phyloP scores from a whole-genome alignment of 2,888 invertebrate genomes.

The Agrotis exclamationis region DNA sequence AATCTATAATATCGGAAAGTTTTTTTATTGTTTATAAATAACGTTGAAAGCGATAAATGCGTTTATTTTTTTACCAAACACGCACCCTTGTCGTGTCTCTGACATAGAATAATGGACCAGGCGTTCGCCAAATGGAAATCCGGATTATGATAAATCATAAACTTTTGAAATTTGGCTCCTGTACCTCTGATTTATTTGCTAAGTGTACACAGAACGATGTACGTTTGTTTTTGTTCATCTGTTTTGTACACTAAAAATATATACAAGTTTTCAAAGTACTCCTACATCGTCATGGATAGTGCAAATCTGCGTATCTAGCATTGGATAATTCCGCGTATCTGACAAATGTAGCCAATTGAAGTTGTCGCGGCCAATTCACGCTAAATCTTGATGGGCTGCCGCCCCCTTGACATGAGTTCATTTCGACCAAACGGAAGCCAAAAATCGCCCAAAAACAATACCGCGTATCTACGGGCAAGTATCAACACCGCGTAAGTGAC shows the following conservation, averaged over 20 bases:
- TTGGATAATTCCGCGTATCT: too few relatives aligned
- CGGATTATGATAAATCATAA: slow-evolving; percentile 90
- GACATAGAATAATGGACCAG: slow-evolving; percentile 89
- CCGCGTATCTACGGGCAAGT: too few relatives aligned
- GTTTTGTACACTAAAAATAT: slow-evolving; percentile 64
- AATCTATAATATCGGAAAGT: slow-evolving; percentile 46
- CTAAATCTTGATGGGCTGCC: too few relatives aligned
- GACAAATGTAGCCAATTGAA: too few relatives aligned
- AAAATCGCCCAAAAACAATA: too few relatives aligned
- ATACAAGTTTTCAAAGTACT: slow-evolving; percentile 46
- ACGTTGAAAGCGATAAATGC: slow-evolving; percentile 60
- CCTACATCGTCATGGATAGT: too few relatives aligned
- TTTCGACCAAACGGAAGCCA: too few relatives aligned
- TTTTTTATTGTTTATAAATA: slow-evolving; percentile 63
- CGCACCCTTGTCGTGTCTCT: slow-evolving; percentile 87
- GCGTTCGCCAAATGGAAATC: slow-evolving; percentile 88
- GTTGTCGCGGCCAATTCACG: too few relatives aligned
- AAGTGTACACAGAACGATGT: slow-evolving; percentile 82
- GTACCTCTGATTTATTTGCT: slow-evolving; percentile 86
- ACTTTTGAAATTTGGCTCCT: slow-evolving; percentile 89
- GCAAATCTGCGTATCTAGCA: too few relatives aligned
- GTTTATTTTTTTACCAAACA: slow-evolving; percentile 81
- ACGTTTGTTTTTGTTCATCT: slow-evolving; percentile 73
- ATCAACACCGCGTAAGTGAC: too few relatives aligned
- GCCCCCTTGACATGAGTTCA: too few relatives aligned